phyloP scores from a whole-genome alignment of 2,113 vertebrate species.

The Anolis carolinensis region DNA sequence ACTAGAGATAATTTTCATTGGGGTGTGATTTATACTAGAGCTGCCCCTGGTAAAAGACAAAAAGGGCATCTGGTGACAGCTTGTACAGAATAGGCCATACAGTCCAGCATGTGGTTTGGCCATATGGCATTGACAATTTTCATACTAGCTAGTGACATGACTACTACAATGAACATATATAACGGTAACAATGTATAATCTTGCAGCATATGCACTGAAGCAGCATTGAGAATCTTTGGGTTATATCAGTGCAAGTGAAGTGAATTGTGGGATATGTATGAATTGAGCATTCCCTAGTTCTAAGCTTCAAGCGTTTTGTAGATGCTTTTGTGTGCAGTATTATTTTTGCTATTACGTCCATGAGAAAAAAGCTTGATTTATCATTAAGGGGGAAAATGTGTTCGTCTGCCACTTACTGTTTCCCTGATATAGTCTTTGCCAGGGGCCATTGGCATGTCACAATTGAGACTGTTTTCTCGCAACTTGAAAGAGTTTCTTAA shows the following conservation, averaged over 20 bases:
- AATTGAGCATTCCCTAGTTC: not conserved
- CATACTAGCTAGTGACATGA: not conserved
- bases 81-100: too few species aligned
- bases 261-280: not conserved
- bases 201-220: not conserved
- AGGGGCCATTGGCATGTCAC: conserved; percentile 46
- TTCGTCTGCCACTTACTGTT: conserved; percentile 30
- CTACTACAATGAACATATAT: too few species aligned
- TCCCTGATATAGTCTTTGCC: conserved; percentile 44
- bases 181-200: not conserved
- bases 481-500: conserved; percentile 53
- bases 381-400: conserved; percentile 42
- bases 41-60: too few species aligned
- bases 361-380: conserved; percentile 33
- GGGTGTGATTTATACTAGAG: too few species aligned
- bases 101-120: not conserved
- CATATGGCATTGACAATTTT: not conserved
- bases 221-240: not conserved
- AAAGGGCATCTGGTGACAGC: too few species aligned
- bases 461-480: conserved; percentile 34
- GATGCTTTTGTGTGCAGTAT: conserved; percentile 28
- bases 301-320: conserved; percentile 12
- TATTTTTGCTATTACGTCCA: conserved; percentile 10
- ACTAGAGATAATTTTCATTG: too few species aligned
- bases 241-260: not conserved